Evolutionary conservation across 2,888 invertebrate species (phyloP).

Genomic region (Strigamia crassipes): DNA sequence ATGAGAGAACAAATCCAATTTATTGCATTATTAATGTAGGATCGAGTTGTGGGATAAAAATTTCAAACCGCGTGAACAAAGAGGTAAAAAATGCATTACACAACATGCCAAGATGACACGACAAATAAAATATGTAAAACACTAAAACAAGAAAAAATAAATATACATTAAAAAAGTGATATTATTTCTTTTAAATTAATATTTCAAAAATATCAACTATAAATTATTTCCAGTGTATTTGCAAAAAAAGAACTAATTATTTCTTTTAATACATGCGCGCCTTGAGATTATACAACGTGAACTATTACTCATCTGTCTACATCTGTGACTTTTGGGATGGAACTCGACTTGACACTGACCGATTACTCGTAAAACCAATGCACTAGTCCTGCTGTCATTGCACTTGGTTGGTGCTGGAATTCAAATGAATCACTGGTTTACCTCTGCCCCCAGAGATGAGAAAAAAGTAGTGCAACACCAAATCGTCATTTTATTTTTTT

Average conservation of each 20-base stretch:
- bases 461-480: background rate
- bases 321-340: background rate
- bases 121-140: background rate
- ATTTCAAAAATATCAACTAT: too few relatives aligned
- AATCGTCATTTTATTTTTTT: background rate
- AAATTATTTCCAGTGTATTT: too few relatives aligned
- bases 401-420: background rate
- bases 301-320: too few relatives aligned
- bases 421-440: conserved; percentile 4
- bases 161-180: background rate
- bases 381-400: background rate
- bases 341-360: conserved; percentile 26
- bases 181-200: background rate
- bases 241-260: too few relatives aligned
- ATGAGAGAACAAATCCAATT: conserved; percentile 26
- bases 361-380: background rate
- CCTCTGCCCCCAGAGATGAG: background rate
- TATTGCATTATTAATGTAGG: conserved; percentile 26
- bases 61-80: background rate
- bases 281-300: too few relatives aligned
- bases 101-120: background rate
- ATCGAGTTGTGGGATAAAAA: conserved; percentile 13
- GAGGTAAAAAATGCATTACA: conserved; percentile 4
- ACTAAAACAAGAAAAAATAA: background rate
- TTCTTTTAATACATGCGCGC: too few relatives aligned